Conservation (phyloP, 2,113 vertebrate genomes). For the Amphiprion ocellaris region DNA sequence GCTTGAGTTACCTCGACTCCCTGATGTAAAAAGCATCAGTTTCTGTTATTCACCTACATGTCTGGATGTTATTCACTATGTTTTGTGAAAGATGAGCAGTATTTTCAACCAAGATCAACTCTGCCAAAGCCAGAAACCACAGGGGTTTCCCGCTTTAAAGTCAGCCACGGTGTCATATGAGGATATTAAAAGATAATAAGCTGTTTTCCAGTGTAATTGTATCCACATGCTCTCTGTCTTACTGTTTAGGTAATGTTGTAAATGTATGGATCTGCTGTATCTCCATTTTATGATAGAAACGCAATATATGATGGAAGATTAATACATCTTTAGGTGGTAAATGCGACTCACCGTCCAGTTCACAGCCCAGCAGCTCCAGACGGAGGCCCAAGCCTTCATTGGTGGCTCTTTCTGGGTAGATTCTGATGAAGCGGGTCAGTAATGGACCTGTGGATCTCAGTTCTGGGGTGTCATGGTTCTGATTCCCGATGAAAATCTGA, state of each 20-base stretch:
- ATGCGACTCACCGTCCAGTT: slow-evolving; percentile 88
- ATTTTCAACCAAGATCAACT: neutral
- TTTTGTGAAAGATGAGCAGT: neutral
- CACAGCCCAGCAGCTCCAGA: slow-evolving; percentile 95
- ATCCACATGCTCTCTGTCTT: neutral
- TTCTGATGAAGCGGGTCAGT: slow-evolving; percentile 88
- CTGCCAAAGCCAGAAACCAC: slow-evolving; percentile 23
- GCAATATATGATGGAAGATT: neutral
- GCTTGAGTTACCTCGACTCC: too few relatives aligned
- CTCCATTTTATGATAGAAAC: neutral
- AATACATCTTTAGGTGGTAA: neutral
- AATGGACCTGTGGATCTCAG: slow-evolving; percentile 87
- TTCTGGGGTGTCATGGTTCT: slow-evolving; percentile 96
- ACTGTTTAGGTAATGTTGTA: too few relatives aligned
- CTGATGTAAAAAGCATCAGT: neutral
- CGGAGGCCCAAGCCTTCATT: slow-evolving; percentile 90
- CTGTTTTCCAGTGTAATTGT: slow-evolving; percentile 18
- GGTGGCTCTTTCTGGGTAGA: slow-evolving; percentile 94
- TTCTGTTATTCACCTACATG: slow-evolving; percentile 5
- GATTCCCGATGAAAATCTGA: slow-evolving; percentile 94
- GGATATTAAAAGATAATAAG: slow-evolving; percentile 14
- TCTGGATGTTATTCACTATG: neutral
- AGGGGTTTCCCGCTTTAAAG: slow-evolving; percentile 2
- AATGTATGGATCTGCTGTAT: too few relatives aligned
- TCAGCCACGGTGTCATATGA: neutral